Conservation (phyloP, 2,888 invertebrate genomes). For the Aplocera efformata region DNA sequence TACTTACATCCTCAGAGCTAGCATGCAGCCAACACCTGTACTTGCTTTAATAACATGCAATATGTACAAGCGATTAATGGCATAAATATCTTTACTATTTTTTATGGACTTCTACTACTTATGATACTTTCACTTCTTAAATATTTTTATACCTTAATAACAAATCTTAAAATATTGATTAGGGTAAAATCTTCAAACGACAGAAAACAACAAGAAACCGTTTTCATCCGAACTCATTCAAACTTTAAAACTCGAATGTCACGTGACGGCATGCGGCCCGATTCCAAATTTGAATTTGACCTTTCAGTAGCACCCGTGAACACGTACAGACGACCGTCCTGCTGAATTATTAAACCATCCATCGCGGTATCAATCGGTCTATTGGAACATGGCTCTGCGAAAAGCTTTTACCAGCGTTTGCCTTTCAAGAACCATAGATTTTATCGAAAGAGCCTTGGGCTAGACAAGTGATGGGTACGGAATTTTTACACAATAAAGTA, state of each 20-base stretch:
- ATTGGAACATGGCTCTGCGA: slow-evolving; percentile 16
- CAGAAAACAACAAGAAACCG: no score
- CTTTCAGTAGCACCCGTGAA: slow-evolving; percentile 19
- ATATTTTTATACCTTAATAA: no score
- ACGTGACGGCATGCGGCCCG: slow-evolving; percentile 7
- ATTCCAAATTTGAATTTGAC: slow-evolving; percentile 22
- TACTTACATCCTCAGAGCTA: no score
- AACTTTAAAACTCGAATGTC: slow-evolving; percentile 9
- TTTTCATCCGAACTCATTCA: neutral
- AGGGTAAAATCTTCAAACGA: no score
- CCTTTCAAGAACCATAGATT: slow-evolving; percentile 34
- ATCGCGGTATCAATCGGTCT: slow-evolving; percentile 49
- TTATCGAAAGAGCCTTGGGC: slow-evolving; percentile 20
- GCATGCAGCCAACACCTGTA: no score
- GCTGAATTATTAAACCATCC: slow-evolving; percentile 57
- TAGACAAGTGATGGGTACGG: slow-evolving; percentile 17
- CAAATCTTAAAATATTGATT: no score
- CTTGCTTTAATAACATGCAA: no score
- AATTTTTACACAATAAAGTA: slow-evolving; percentile 6
- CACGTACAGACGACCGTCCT: slow-evolving; percentile 34
- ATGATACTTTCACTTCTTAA: no score
- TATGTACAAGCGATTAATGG: no score
- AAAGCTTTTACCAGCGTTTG: slow-evolving; percentile 27
- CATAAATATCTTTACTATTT: no score
- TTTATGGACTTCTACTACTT: no score